A percentile compares a stretch with the other conserved stretches of the same genome.
These are phyloP conservation scores for Drosophila meridiana DNA, from an alignment of 2,888 invertebrate genomes.

Conservation along the genomic window DNA sequence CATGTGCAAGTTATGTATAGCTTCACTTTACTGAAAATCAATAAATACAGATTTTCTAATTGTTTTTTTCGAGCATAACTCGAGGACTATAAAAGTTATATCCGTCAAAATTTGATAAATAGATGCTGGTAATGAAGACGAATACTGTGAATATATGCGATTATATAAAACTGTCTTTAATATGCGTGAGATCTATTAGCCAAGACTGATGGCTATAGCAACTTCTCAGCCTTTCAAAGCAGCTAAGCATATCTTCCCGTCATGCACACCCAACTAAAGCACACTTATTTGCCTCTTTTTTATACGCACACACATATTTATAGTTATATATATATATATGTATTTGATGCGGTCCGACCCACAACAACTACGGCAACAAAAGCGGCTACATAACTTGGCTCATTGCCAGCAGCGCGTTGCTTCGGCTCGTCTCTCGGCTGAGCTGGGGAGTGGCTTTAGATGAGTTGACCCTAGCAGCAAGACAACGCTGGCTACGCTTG, in stretches of 20 bases:
- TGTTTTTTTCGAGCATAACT: neutral
- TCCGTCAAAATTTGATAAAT: neutral
- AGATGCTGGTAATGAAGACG: neutral
- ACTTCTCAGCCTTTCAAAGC: neutral
- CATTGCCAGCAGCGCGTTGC: constrained; percentile 39
- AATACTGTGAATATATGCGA: no score
- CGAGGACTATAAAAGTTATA: neutral
- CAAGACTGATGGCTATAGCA: neutral
- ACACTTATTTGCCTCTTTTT: neutral
- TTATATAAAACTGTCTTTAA: no score
- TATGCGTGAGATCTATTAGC: no score
- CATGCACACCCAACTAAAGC: neutral
- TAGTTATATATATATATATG: neutral
- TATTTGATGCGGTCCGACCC: neutral
- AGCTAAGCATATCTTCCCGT: neutral
- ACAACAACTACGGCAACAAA: neutral
- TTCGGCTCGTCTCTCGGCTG: constrained; percentile 10
- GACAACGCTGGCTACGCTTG: constrained; percentile 20
- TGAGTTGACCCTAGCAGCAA: constrained; percentile 31
- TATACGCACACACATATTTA: neutral
- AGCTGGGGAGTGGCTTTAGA: constrained; percentile 30
- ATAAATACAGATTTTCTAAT: neutral
- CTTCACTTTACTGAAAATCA: neutral
- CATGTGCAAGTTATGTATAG: neutral
- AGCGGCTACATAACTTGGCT: constrained; percentile 29